A percentile compares a stretch with the other conserved stretches of the same genome.
phyloP scores from a whole-genome alignment of 2,888 invertebrate genomes.

The Blera fallax region DNA sequence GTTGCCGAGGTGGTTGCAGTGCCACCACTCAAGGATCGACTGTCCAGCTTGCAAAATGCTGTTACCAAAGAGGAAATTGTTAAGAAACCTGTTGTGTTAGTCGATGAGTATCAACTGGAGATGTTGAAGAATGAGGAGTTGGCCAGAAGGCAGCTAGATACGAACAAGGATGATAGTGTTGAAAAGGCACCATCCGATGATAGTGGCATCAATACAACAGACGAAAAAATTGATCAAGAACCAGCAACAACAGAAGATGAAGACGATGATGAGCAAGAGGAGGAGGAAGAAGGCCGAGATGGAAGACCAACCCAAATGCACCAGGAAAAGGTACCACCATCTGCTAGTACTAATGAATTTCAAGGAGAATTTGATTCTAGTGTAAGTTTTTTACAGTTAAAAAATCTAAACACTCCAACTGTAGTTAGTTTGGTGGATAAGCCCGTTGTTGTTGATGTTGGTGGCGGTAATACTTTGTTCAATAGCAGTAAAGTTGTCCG shows the following conservation, averaged over 20 bases:
- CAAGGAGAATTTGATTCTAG: constrained; percentile 72
- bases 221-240: constrained; percentile 81
- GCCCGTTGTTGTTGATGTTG: constrained; percentile 66
- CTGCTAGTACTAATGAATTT: constrained; percentile 64
- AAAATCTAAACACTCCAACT: constrained; percentile 67
- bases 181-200: constrained; percentile 83
- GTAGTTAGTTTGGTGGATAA: constrained; percentile 72
- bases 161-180: constrained; percentile 53
- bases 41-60: constrained; percentile 80
- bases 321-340: constrained; percentile 61
- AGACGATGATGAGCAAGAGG: constrained; percentile 72
- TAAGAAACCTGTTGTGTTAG: constrained; percentile 78
- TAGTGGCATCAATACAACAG: constrained; percentile 86
- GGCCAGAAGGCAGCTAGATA: constrained; percentile 71
- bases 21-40: constrained; percentile 81
- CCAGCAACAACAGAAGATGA: constrained; percentile 69
- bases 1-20: constrained; percentile 79
- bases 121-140: constrained; percentile 82
- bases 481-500: constrained; percentile 48
- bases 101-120: constrained; percentile 83
- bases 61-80: constrained; percentile 80
- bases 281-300: constrained; percentile 68
- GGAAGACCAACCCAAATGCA: constrained; percentile 29
- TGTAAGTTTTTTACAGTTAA: constrained; percentile 71
- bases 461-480: constrained; percentile 56